Evolutionary conservation across 2,797 vertebrate genomes (phyloP).

Genomic region (Cuniculus paca): DNA sequence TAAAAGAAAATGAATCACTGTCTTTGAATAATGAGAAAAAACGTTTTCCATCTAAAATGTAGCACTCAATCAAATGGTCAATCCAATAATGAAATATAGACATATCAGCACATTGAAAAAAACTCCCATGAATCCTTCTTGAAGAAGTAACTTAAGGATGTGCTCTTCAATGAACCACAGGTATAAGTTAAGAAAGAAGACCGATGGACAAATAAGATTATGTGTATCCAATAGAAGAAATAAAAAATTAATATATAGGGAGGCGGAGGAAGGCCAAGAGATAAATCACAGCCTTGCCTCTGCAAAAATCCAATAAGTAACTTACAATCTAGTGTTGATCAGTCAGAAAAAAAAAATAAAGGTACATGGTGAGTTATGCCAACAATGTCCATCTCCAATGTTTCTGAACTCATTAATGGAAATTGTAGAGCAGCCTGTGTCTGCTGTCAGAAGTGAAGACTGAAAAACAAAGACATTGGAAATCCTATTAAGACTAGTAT

Average conservation of each 20-base stretch:
- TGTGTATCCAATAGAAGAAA: not conserved
- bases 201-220: not conserved
- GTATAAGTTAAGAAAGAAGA: not conserved
- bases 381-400: not conserved
- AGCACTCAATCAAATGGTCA: not conserved
- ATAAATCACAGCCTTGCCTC: not conserved
- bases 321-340: not conserved
- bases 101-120: not conserved
- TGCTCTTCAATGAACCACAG: not conserved
- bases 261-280: not conserved
- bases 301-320: not conserved
- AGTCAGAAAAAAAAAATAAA: not conserved
- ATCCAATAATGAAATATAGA: conserved; percentile 9
- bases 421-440: not conserved
- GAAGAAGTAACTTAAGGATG: not conserved
- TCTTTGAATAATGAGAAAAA: conserved; percentile 41
- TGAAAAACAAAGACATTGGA: not conserved
- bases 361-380: not conserved
- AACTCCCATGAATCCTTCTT: not conserved
- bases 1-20: conserved; percentile 11
- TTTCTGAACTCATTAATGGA: not conserved
- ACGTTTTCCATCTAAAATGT: not conserved
- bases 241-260: not conserved
- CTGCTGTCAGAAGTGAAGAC: not conserved
- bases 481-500: not conserved